Base-by-base conservation (phyloP, 2,888 invertebrate species). In the Idaea biselata region DNA sequence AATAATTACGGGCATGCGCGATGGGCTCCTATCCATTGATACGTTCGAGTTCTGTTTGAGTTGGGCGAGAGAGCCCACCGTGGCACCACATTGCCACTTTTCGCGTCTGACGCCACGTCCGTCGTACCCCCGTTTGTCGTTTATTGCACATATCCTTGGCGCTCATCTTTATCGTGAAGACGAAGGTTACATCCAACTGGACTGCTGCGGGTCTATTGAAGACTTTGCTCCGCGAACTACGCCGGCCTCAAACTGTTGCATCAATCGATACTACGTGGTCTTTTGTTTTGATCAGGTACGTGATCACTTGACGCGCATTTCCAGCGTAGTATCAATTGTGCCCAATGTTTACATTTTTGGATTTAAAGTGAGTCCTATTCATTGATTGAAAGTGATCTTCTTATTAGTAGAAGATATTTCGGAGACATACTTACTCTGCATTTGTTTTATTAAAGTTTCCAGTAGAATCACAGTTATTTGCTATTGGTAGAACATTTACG, bases 231-330 rank as follows among this genome's bases (percentile, higher is more conserved):
- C 44, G 11, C 44, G 14, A 44, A 44, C 44, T 14, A 44, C 44
- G 44, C 44, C 44, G 17, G 58, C 56, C 63, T 55, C 70, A 67
- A 83, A 78, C 86, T 86, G 86, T 86, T 85, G 86, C 63, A 60
- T 17, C 73, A 76, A 86, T 87, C 86, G 77, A 87, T 87, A 80
- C 66, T 58, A 65, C 64, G 77, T 82, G 82, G 82, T 83, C 77
- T 79, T 82, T 85, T 87, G 87, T 87, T 86, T 83, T 85, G 84
- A 68, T 80, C 18, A 56, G 8, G 14, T 44, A 67, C 68, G 73
- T 69, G 65, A 66, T 68, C 60, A 67, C 68, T 70, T 73, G 61
- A 63, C 68, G 68, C 69, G 69, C 65, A 68, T 60, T 65, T 66
- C 32, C 44, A 11, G 14, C 44, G 44, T 44, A 14, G 8, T 44